Percentiles rank a stretch among this genome's conserved stretches.
phyloP scores from a whole-genome alignment of 2,888 invertebrate species.

The Conus canariensis region DNA sequence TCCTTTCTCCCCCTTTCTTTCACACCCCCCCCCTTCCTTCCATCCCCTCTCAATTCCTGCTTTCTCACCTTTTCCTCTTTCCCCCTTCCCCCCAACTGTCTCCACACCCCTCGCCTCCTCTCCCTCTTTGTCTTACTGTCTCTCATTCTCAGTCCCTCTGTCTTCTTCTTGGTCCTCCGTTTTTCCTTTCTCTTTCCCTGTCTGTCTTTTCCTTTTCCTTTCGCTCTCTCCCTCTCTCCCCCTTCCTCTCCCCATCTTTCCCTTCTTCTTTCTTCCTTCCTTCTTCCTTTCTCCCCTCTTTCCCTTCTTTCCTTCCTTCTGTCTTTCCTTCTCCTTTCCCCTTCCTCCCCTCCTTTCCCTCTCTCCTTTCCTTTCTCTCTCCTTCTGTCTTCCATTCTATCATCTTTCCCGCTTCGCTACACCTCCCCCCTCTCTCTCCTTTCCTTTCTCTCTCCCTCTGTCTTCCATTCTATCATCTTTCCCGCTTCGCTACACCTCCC shows the following conservation, averaged over 20 bases:
- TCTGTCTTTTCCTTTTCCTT: too few species aligned
- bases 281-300: too few species aligned
- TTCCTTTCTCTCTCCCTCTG: not conserved
- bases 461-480: not conserved
- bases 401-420: not conserved
- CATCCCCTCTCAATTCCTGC: not conserved
- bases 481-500: not conserved
- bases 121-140: not conserved
- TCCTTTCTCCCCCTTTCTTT: not conserved
- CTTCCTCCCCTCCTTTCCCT: too few species aligned
- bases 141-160: too few species aligned
- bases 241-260: too few species aligned
- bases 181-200: too few species aligned
- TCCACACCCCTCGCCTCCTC: not conserved
- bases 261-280: too few species aligned
- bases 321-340: too few species aligned
- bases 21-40: too few species aligned
- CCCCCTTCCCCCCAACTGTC: not conserved
- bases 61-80: not conserved
- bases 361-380: not conserved
- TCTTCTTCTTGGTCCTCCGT: too few species aligned
- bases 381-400: not conserved
- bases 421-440: not conserved
- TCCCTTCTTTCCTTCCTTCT: too few species aligned
- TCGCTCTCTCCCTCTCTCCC: too few species aligned